Evolutionary conservation across 2,888 invertebrate genomes (phyloP), one percentile per base, ranked within the genome.

Genomic region (Nemotelus pantherinus): DNA sequence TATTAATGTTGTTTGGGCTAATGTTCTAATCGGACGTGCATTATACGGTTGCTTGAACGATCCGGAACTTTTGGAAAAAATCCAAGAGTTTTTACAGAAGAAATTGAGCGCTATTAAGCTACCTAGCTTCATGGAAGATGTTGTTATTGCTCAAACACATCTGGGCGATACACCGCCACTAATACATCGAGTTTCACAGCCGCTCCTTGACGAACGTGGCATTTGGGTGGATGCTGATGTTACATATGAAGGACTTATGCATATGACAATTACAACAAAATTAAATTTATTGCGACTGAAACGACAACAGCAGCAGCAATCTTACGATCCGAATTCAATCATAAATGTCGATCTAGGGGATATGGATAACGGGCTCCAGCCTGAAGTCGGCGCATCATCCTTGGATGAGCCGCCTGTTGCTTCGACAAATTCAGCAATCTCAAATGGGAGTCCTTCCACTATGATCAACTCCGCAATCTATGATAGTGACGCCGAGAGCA

Each of bases 201-300:
- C 95, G 0, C 87, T 89, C 64, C 83, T 94, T 57, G 93, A 96
- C 84, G 92, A 93, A 79, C 90, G 93, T 82, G 96, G 96, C 2
- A 87, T 95, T 25, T 97, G 96, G 95, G 87, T 95, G 1, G 95
- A 96, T 85, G 87, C 95, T 60, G 93, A 95, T 82, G 85, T 95
- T 10, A 90, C 90, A 6, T 95, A 95, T 83, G 91, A 91, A 80
- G 95, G 95, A 10, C 88, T 90, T 68, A 89, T 94, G 71, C 90
- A 92, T 44, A 91, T 96, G 88, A 94, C 93, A 1, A 89, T 97
- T 63, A 94, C 95, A 83, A 96, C 96, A 0, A 95, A 95, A 84
- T 86, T 96, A 70, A 95, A 96, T 88, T 82, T 87, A 77, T 74
- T 87, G 78, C 85, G 87, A 4, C 81, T 87, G 45, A 85, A 84